A percentile compares a stretch with the other conserved stretches of the same genome.
Conservation (phyloP, 2,113 vertebrate genomes). For the Dicrurus megarhynchus region DNA sequence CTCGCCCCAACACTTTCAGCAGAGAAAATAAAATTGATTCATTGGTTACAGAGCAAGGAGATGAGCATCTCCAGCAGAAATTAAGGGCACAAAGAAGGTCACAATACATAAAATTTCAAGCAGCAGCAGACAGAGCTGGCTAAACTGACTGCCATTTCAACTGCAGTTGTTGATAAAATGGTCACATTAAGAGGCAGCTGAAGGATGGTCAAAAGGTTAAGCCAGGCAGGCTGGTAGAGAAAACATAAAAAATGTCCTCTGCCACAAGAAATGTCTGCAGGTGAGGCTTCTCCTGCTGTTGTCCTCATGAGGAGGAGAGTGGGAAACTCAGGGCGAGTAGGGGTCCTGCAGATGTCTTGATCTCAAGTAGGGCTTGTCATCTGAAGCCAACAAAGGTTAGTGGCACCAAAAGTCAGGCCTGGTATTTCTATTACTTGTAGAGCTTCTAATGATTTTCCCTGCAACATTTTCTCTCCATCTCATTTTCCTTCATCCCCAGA, state of each 20-base stretch:
- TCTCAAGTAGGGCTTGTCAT: neutral
- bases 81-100: constrained; percentile 52
- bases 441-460: neutral
- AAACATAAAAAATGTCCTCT: neutral
- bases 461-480: neutral
- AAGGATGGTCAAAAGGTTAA: constrained; percentile 11
- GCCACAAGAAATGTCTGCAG: neutral
- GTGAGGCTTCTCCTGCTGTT: neutral
- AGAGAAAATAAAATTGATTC: constrained; percentile 37
- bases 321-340: neutral
- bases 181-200: neutral
- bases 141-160: neutral
- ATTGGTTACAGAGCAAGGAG: neutral
- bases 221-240: neutral
- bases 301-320: neutral
- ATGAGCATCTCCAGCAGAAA: constrained; percentile 39
- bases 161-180: neutral
- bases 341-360: neutral
- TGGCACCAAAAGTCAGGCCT: neutral
- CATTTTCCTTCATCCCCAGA: neutral
- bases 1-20: neutral
- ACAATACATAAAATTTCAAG: neutral
- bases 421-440: neutral
- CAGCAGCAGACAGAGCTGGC: neutral
- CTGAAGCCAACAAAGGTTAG: neutral